A percentile compares a stretch with the other conserved stretches of the same genome.
These are phyloP conservation scores for Bettongia penicillata DNA, from an alignment of 2,113 vertebrate genomes.

Conservation along the genomic window DNA sequence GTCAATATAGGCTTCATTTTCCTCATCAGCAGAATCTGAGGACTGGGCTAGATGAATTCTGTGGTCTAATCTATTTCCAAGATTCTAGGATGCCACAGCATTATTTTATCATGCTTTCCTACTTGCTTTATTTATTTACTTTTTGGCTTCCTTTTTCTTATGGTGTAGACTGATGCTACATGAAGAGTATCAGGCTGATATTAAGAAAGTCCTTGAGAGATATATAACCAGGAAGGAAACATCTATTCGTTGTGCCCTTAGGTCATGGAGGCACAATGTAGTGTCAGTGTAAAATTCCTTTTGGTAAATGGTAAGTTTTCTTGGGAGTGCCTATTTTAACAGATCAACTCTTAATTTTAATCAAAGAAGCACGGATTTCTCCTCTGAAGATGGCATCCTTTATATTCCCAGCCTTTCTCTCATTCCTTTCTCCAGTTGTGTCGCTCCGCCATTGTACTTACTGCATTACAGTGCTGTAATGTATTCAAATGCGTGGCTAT, in stretches of 20 bases:
- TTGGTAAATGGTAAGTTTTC: background rate
- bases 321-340: background rate
- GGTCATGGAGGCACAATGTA: background rate
- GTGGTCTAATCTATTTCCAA: background rate
- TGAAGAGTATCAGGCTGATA: background rate
- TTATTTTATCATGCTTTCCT: background rate
- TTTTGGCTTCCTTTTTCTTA: background rate
- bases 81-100: background rate
- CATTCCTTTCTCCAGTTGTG: background rate
- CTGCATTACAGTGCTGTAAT: background rate
- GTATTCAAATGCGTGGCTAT: background rate
- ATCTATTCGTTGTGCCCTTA: background rate
- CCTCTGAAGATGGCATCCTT: background rate
- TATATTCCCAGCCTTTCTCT: background rate
- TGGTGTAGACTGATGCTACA: background rate
- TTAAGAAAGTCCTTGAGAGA: background rate
- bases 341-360: background rate
- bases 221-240: background rate
- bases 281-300: background rate
- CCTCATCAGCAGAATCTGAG: background rate
- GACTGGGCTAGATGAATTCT: background rate
- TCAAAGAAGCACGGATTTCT: background rate
- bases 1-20: background rate
- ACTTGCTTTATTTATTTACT: background rate
- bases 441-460: background rate